Evolutionary conservation across 2,888 invertebrate species (phyloP), one percentile per base, ranked within the genome.

Genomic region (Caenorhabditis angaria): DNA sequence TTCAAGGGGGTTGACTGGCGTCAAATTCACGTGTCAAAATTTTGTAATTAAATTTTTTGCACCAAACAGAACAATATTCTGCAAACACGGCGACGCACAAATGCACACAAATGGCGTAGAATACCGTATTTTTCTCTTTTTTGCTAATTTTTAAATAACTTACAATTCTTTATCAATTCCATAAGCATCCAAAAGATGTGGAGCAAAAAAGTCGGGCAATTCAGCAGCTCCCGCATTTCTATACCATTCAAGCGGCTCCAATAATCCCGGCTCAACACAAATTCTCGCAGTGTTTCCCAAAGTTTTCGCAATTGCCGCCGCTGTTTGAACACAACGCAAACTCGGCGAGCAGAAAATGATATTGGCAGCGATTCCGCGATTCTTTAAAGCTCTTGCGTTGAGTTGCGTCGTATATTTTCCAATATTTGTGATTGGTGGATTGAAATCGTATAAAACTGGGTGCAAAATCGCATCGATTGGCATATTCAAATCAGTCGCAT

Each of bases 281-380:
- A 73, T 62, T n/a, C 56, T 54, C 22, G 68, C 50, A n/a, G n/a
- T n/a, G n/a, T n/a, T n/a, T 14, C 64, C 64, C 18, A 61, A 68
- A 24, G 57, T 56, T 48, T 58, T 68, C 18, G 75, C 72, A 35
- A 78, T 62, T 10, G 72, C 70, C 0, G 65, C 70, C 0, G 75
- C 78, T 0, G 78, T 78, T 61, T 78, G 78, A 28, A 78, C 61
- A n/a, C 66, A 67, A 0, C 78, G 78, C 22, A 78, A 70, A 18
- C 75, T 67, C 29, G 78, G 78, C 4, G 71, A 64, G 29, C 71
- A 70, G 50, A 65, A 70, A n/a, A 73, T 69, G 20, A 61, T 59
- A 4, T 14, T 54, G 2, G 65, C 48, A 27, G 58, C 58, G 41
- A 75, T 28, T 25, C 70, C 75, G 28, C 70, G 70, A 25, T 70